Conservation (phyloP, 2,797 vertebrate species). For the Microchirus variegatus region DNA sequence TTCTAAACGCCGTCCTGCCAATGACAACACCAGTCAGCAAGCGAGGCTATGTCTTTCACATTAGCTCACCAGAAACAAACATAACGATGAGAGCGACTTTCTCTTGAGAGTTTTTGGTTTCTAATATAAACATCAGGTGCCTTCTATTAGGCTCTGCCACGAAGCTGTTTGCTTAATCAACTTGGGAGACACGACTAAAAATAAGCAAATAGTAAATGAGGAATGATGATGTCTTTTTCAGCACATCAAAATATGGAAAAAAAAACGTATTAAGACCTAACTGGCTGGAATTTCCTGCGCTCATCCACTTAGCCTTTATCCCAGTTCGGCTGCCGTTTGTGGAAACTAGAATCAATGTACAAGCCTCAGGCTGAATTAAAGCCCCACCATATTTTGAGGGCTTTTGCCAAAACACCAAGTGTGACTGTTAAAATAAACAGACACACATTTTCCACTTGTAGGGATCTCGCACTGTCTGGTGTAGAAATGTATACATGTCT, state of each 20-base stretch:
- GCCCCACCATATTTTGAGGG: conserved; percentile 50
- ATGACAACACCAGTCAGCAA: conserved; percentile 62
- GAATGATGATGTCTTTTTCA: conserved; percentile 23
- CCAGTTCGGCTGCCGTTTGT: conserved; percentile 36
- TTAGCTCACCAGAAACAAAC: conserved; percentile 46
- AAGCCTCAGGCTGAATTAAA: conserved; percentile 44
- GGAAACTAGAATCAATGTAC: conserved; percentile 57
- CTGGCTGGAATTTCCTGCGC: conserved; percentile 19
- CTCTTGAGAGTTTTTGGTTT: not conserved
- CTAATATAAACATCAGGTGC: conserved; percentile 20
- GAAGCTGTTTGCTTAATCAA: conserved; percentile 15
- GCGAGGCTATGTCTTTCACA: conserved; percentile 34
- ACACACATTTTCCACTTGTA: conserved; percentile 73
- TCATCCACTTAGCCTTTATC: conserved; percentile 21
- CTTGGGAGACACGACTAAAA: not conserved
- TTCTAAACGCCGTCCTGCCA: conserved; percentile 51
- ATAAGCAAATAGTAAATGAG: conserved; percentile 12
- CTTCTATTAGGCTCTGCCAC: conserved; percentile 2
- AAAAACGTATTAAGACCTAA: conserved; percentile 13
- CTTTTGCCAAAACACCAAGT: conserved; percentile 60
- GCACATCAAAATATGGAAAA: conserved; percentile 20
- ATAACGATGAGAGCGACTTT: conserved; percentile 1
- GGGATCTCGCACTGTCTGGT: conserved; percentile 63
- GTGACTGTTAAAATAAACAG: conserved; percentile 75
- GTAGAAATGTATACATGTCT: conserved; percentile 55